Conservation (phyloP, 1,140 invertebrate species). For the Drosophila bipectinata region DNA sequence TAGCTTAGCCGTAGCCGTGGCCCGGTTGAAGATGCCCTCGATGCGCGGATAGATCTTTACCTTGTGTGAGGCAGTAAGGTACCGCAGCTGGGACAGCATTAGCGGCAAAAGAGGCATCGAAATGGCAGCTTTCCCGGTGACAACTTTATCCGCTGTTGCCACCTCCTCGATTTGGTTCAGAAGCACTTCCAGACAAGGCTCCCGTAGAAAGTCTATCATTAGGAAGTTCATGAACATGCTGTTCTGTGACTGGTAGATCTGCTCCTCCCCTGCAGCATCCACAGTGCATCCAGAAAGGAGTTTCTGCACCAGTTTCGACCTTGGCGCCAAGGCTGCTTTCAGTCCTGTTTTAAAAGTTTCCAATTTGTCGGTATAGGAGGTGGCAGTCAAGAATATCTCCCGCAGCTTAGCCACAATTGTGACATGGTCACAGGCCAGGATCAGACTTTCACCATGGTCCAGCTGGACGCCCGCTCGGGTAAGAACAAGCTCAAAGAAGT, state of each 20-base stretch:
- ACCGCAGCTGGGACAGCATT: conserved; percentile 74
- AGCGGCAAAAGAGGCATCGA: conserved; percentile 60
- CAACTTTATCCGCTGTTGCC: conserved; percentile 31
- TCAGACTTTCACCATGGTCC: conserved; percentile 66
- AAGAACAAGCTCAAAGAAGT: conserved; percentile 76
- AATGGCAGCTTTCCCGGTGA: conserved; percentile 22
- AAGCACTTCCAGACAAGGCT: conserved; percentile 82
- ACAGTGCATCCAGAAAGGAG: conserved; percentile 73
- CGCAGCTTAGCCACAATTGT: conserved; percentile 73
- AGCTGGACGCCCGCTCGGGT: conserved; percentile 70
- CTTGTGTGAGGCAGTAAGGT: conserved; percentile 64
- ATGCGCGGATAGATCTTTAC: conserved; percentile 66
- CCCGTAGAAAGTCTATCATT: conserved; percentile 83
- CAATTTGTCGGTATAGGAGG: conserved; percentile 72
- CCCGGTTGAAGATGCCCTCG: conserved; percentile 61
- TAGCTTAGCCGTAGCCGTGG: conserved; percentile 44
- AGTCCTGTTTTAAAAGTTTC: conserved; percentile 83
- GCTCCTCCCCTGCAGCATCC: conserved; percentile 68
- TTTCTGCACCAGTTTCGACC: conserved; percentile 78
- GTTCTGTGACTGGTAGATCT: conserved; percentile 83
- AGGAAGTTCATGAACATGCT: conserved; percentile 84
- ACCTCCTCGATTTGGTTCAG: conserved; percentile 80
- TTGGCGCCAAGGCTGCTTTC: conserved; percentile 70
- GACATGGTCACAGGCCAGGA: conserved; percentile 77
- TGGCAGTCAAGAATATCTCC: conserved; percentile 57